Conservation (phyloP, 2,113 vertebrate genomes). For the Petromus typicus region DNA sequence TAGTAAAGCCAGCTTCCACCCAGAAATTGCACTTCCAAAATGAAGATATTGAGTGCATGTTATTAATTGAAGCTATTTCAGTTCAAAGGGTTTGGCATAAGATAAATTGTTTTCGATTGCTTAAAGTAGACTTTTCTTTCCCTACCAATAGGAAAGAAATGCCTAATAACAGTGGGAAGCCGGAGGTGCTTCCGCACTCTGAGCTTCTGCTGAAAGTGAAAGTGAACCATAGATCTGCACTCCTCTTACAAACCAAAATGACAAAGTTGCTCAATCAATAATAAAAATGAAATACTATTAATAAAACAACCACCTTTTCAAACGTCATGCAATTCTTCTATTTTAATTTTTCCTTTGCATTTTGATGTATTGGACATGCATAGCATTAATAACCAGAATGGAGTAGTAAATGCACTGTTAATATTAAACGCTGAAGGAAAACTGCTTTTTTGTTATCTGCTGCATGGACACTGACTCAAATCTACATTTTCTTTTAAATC, state of each 20-base stretch:
- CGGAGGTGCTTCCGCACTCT: no score
- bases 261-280: conserved; percentile 65
- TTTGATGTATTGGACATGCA: conserved; percentile 40
- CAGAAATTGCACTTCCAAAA: neutral
- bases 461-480: conserved; percentile 29
- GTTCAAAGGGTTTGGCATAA: neutral
- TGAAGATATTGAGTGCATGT: neutral
- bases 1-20: neutral
- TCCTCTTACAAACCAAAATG: conserved; percentile 14
- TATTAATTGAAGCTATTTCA: neutral
- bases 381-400: conserved; percentile 45
- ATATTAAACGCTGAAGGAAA: conserved; percentile 46
- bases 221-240: neutral
- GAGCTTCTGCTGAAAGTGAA: neutral
- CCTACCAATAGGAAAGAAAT: neutral
- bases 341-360: conserved; percentile 56
- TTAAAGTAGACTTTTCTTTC: neutral
- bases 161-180: neutral
- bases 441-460: neutral
- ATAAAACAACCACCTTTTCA: conserved; percentile 69
- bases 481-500: conserved; percentile 52
- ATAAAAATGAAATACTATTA: conserved; percentile 4
- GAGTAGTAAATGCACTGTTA: conserved; percentile 45
- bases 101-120: neutral
- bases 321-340: conserved; percentile 10